Evolutionary conservation across 1,140 invertebrate species (phyloP).

Genomic region (Papilio aristodemus): DNA sequence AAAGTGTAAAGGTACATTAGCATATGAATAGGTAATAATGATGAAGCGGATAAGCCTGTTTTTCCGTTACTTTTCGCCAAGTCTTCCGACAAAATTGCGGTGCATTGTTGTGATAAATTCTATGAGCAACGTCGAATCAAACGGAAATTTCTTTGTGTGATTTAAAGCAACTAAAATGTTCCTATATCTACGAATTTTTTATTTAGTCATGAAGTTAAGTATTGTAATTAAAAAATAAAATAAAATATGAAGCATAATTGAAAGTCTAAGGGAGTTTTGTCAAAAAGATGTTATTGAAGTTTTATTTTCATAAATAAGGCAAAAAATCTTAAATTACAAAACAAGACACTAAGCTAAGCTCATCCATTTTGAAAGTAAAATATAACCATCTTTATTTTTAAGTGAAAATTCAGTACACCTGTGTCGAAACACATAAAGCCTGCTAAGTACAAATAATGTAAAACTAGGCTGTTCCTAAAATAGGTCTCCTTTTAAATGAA

Average conservation of each 20-base stretch:
- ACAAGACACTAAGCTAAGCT: not conserved
- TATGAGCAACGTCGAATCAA: conserved; percentile 15
- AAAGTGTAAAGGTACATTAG: conserved; percentile 31
- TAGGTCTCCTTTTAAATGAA: conserved; percentile 41
- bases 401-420: not conserved
- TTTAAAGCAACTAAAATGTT: conserved; percentile 2
- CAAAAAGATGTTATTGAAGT: no score
- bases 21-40: conserved; percentile 33
- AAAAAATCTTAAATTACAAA: no score
- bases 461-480: conserved; percentile 41
- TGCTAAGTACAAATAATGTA: not conserved
- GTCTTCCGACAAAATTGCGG: conserved; percentile 16
- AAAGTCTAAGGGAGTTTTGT: no score
- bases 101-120: conserved; percentile 23
- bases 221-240: no score
- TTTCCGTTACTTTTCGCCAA: conserved; percentile 25
- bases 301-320: no score
- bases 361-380: not conserved
- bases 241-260: no score
- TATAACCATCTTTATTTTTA: not conserved
- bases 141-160: not conserved
- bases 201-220: no score
- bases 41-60: conserved; percentile 18
- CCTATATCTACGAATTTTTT: not conserved
- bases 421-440: no score